Percentiles rank a stretch among this genome's conserved stretches.
Evolutionary conservation across 2,888 invertebrate genomes (phyloP).

Genomic region (Keiferia lycopersicella): DNA sequence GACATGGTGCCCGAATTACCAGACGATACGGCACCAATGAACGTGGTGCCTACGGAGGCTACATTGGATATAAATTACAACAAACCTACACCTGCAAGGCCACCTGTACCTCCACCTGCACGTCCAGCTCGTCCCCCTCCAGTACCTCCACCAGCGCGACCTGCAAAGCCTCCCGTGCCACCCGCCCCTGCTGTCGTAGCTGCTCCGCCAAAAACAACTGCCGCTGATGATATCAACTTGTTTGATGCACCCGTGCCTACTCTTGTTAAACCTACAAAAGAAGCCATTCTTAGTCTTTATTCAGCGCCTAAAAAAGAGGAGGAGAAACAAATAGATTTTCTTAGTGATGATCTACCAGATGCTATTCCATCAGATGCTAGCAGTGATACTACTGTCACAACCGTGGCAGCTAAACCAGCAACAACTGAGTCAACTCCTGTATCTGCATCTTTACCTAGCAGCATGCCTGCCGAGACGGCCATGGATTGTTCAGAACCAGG

Average conservation of each 20-base stretch:
- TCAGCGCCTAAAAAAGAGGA: slow-evolving; percentile 66
- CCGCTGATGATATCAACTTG: slow-evolving; percentile 75
- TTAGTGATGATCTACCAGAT: slow-evolving; percentile 80
- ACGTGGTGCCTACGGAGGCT: slow-evolving; percentile 32
- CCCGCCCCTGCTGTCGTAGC: slow-evolving; percentile 73
- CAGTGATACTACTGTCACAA: slow-evolving; percentile 36
- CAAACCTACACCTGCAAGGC: slow-evolving; percentile 39
- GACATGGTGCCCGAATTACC: slow-evolving; percentile 41
- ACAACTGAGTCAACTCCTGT: slow-evolving; percentile 9
- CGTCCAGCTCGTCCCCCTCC: slow-evolving; percentile 56
- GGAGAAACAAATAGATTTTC: slow-evolving; percentile 76
- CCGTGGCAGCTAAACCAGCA: slow-evolving; percentile 12
- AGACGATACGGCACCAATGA: slow-evolving; percentile 30
- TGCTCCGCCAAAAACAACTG: slow-evolving; percentile 49
- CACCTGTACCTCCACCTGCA: slow-evolving; percentile 38
- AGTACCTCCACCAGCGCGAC: slow-evolving; percentile 58
- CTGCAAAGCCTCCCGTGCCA: slow-evolving; percentile 72
- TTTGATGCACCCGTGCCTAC: slow-evolving; percentile 81
- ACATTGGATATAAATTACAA: slow-evolving; percentile 31
- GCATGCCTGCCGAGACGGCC: slow-evolving; percentile 36
- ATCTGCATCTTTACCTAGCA: not conserved
- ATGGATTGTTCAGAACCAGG: slow-evolving; percentile 68
- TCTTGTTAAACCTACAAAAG: slow-evolving; percentile 76
- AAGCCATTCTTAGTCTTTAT: slow-evolving; percentile 82
- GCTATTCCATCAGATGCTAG: slow-evolving; percentile 45